phyloP scores from a whole-genome alignment of 2,888 invertebrate species.

The Dolichopus griseipennis region DNA sequence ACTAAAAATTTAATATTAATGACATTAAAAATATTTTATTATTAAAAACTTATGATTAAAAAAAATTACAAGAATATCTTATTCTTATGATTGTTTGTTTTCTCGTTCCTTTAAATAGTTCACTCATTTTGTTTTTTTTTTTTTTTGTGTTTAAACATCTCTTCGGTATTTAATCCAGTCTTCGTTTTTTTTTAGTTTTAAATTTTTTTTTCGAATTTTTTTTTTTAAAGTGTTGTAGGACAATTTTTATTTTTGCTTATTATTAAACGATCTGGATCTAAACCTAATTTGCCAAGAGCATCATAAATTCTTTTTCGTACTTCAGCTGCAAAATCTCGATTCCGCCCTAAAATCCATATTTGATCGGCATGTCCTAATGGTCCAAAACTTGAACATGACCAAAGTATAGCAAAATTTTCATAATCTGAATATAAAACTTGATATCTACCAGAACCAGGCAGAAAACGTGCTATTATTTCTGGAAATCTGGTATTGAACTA shows the following conservation, averaged over 20 bases:
- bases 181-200: neutral
- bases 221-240: slow-evolving; percentile 31
- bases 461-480: slow-evolving; percentile 53
- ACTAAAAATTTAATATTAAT: neutral
- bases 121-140: no score
- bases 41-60: neutral
- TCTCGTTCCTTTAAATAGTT: no score
- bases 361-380: slow-evolving; percentile 50
- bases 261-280: slow-evolving; percentile 62
- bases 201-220: neutral
- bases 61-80: neutral
- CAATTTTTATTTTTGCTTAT: slow-evolving; percentile 62
- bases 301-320: slow-evolving; percentile 58
- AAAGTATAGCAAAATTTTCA: slow-evolving; percentile 59
- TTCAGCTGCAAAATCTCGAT: slow-evolving; percentile 55
- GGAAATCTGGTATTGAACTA: slow-evolving; percentile 57
- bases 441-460: slow-evolving; percentile 66
- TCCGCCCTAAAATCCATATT: slow-evolving; percentile 62
- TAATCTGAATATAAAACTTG: slow-evolving; percentile 65
- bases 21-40: neutral
- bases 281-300: slow-evolving; percentile 49
- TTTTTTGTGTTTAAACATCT: neutral
- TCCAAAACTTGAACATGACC: slow-evolving; percentile 62
- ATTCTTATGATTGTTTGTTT: no score
- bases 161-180: neutral